phyloP scores from a whole-genome alignment of 2,888 invertebrate species.

The Marasmarcha lunaedactyla region DNA sequence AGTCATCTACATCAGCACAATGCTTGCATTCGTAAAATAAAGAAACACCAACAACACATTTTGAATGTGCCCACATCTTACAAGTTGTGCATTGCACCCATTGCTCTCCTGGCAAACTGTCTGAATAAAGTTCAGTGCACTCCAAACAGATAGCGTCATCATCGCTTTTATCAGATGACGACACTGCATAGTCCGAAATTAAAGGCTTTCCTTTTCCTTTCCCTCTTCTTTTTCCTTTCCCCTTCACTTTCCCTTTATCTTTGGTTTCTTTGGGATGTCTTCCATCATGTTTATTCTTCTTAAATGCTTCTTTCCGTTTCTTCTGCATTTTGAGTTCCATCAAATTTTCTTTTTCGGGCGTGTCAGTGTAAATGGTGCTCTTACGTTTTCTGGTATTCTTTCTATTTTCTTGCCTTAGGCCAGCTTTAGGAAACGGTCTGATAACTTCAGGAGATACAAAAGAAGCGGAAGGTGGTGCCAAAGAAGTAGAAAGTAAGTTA shows the following conservation, averaged over 20 bases:
- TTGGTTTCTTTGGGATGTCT: too few species aligned
- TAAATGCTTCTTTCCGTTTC: too few species aligned
- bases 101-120: constrained; percentile 9
- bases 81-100: constrained; percentile 11
- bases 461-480: constrained; percentile 2
- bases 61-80: constrained; percentile 11
- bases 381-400: constrained; percentile 5
- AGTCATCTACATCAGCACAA: too few species aligned
- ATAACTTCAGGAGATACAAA: constrained; percentile 4
- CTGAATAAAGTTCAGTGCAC: constrained; percentile 10
- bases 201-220: too few species aligned
- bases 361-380: constrained; percentile 3
- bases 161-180: constrained; percentile 5
- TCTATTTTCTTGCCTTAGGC: constrained; percentile 3
- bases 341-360: background rate
- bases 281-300: too few species aligned
- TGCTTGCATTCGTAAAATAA: too few species aligned
- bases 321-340: too few species aligned
- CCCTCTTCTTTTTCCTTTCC: too few species aligned
- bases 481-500: too few species aligned
- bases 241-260: too few species aligned
- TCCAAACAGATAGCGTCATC: constrained; percentile 10
- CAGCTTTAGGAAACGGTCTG: constrained; percentile 9
- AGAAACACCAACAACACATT: background rate
- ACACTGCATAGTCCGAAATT: too few species aligned